Conservation (phyloP, 2,113 vertebrate species). For the Clupea harengus region DNA sequence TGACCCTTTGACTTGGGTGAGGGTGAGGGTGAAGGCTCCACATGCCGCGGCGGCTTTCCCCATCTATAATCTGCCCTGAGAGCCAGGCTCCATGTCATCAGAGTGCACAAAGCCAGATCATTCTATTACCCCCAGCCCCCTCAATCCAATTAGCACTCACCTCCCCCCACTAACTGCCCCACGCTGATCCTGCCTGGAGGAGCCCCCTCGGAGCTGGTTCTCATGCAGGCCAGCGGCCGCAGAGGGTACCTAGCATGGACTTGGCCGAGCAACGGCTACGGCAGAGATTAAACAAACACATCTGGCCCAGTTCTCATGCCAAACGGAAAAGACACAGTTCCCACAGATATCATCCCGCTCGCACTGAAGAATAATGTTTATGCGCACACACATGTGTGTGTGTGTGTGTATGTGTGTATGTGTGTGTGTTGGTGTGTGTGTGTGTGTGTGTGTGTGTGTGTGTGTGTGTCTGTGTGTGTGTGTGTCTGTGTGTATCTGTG, state of each 20-base stretch:
- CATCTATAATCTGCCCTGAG: conserved; percentile 39
- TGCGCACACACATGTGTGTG: background rate
- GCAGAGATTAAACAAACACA: conserved; percentile 52
- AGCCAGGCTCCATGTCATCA: conserved; percentile 43
- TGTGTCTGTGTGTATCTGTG: background rate
- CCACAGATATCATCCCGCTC: conserved; percentile 45
- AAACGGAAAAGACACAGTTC: conserved; percentile 48
- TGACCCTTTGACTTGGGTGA: background rate
- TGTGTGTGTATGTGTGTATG: background rate
- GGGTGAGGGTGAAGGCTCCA: background rate
- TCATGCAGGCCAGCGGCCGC: background rate
- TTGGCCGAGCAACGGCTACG: conserved; percentile 37
- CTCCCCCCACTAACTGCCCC: conserved; percentile 5
- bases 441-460: background rate
- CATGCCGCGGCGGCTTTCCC: conserved; percentile 33
- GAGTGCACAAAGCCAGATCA: conserved; percentile 50
- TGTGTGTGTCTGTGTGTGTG: background rate
- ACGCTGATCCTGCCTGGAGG: conserved; percentile 23
- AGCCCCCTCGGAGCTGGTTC: conserved; percentile 28
- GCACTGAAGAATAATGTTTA: conserved; percentile 43
- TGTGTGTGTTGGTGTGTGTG: background rate
- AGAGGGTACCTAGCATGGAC: conserved; percentile 29
- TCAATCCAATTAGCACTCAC: conserved; percentile 45
- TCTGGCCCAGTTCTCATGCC: conserved; percentile 49
- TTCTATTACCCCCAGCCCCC: conserved; percentile 36